A percentile compares a stretch with the other conserved stretches of the same genome.
Evolutionary conservation across 2,888 invertebrate genomes (phyloP).

Genomic region (Amiota mariae): DNA sequence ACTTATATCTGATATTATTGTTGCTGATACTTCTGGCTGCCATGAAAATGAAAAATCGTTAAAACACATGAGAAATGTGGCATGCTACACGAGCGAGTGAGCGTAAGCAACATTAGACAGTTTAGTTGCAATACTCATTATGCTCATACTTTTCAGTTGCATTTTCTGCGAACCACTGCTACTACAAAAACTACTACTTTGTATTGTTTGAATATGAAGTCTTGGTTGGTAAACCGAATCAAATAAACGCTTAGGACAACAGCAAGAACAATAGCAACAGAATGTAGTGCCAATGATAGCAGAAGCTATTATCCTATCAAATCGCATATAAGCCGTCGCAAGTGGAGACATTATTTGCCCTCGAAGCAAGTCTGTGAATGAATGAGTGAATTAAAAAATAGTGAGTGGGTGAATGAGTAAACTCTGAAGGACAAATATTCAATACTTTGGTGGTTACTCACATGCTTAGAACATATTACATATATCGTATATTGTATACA

Average conservation of each 20-base stretch:
- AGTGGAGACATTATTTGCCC: background rate
- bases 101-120: constrained; percentile 56
- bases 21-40: background rate
- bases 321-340: background rate
- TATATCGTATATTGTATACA: no score
- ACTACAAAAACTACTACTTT: constrained; percentile 33
- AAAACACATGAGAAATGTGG: constrained; percentile 3
- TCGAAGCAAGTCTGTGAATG: background rate
- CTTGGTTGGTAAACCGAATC: constrained; percentile 1
- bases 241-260: background rate
- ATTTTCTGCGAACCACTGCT: no score
- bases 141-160: no score
- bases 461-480: constrained; percentile 1
- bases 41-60: background rate
- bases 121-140: background rate
- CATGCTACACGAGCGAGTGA: constrained; percentile 5
- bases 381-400: background rate
- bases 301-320: constrained; percentile 10
- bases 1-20: background rate
- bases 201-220: background rate
- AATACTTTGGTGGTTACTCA: no score
- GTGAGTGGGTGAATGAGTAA: background rate
- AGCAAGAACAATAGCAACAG: background rate
- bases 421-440: constrained; percentile 7
- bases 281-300: constrained; percentile 32